Conservation (phyloP, 2,888 invertebrate species). For the Sesia bembeciformis region DNA sequence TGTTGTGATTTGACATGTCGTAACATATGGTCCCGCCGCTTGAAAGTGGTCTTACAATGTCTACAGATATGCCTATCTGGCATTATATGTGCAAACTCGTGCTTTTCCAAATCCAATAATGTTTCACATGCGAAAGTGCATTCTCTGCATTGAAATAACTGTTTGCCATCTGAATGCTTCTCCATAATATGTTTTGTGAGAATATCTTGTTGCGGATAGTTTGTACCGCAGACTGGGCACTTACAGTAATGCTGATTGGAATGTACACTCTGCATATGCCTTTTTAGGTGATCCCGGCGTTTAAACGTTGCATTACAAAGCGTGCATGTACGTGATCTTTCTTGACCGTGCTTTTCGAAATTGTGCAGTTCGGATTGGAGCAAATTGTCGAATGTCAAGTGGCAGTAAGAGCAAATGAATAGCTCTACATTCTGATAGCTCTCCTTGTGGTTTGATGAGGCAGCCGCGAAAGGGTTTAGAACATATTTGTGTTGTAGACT, state of each 20-base stretch:
- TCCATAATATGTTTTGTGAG: constrained; percentile 29
- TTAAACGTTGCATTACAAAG: constrained; percentile 29
- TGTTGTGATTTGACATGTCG: constrained; percentile 40
- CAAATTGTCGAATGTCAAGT: constrained; percentile 22
- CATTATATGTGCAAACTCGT: constrained; percentile 22
- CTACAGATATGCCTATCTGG: constrained; percentile 28
- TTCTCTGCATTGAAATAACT: constrained; percentile 27
- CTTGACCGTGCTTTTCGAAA: constrained; percentile 23
- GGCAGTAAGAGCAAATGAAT: constrained; percentile 19
- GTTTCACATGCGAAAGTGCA: constrained; percentile 23
- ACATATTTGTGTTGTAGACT: no score
- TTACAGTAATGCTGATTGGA: constrained; percentile 14
- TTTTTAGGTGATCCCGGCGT: constrained; percentile 36
- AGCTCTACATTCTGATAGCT: no score
- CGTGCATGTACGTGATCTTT: constrained; percentile 21
- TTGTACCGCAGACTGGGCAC: constrained; percentile 34
- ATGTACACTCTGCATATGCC: constrained; percentile 36
- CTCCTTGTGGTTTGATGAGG: no score
- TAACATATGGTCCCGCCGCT: constrained; percentile 42
- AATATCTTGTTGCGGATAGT: constrained; percentile 26
- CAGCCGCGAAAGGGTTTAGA: no score
- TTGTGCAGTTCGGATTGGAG: constrained; percentile 32
- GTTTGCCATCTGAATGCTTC: constrained; percentile 20
- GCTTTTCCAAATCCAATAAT: constrained; percentile 21
- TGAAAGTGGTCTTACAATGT: constrained; percentile 32